Evolutionary conservation across 2,797 vertebrate genomes (phyloP), one percentile per base, ranked within the genome.

Genomic region (Pseudochirops corinnae): DNA sequence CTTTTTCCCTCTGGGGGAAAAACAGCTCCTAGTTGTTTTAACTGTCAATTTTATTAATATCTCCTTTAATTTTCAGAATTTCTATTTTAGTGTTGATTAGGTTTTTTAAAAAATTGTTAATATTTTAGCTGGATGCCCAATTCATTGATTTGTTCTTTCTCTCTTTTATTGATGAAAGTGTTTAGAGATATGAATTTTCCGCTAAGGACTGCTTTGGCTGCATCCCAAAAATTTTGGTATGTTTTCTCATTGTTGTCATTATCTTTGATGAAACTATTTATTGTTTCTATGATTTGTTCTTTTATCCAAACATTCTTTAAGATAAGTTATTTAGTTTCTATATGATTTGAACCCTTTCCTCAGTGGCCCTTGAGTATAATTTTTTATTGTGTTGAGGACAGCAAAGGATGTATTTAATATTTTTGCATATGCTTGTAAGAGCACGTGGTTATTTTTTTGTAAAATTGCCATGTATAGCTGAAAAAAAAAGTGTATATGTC

Each of bases 111-210:
- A 46, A 87, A 87, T 87, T 87, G 74, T 87, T 87, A 39, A 87
- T 87, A 87, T 87, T 87, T 87, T 46, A 87, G 74, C 46, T 26
- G 74, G 74, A 46, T 87, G 39, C 74, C 74, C 74, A 46, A 46
- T 87, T 87, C 74, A 87, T 87, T 87, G 74, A 87, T 87, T 39
- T 87, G 39, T 87, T 87, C 74, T 87, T 87, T 87, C 74, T 87
- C 74, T 87, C 74, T 87, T 87, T 87, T 87, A 87, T 87, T 87
- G 74, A 87, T 87, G 74, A 87, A 87, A 87, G 74, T 87, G 74
- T 87, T 82, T 87, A 87, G 74, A 87, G 74, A 87, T 87, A 87
- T 50, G 74, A 87, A 87, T 87, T 87, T 82, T 87, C 74, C 74
- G 21, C 74, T 87, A 87, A 87, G 74, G 74, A 87, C 74, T 87